Evolutionary conservation across 1,140 invertebrate genomes (phyloP), one percentile per base, ranked within the genome.

Genomic region (Wiebesia pumilae): DNA sequence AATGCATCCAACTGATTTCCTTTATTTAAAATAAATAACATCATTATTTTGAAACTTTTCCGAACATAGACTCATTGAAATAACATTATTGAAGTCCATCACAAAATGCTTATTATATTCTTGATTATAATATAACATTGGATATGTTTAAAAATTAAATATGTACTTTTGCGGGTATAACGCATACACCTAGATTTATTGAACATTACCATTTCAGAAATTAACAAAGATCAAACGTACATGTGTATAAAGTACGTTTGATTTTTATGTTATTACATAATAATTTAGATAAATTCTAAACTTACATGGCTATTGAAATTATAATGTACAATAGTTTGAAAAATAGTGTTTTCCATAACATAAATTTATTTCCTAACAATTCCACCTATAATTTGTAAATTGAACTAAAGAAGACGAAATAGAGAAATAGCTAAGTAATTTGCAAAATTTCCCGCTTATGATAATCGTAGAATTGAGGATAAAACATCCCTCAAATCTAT

Each of bases 401-500:
- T 40, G 21, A 38, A 21, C 7, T 43, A 27, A 14, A 27, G n/a
- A 43, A 24, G n/a, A 12, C 19, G 43, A n/a, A 75, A 38, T 27
- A 75, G 10, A 14, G 14, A 75, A 75, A 75, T 75, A 43, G 7
- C 10, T 1, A 0, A 43, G 30, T 43, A 75, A 75, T 75, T 75
- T 75, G 12, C 40, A 43, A 27, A 43, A 75, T 43, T 73, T 69
- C 38, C 12, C 12, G 27, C 6, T 21, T 27, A n/a, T n/a, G 14
- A 75, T 21, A 75, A 43, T 0, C 1, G 12, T n/a, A 75, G 38
- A 75, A 43, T 75, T 19, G 27, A 24, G 40, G 10, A 27, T 75
- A 75, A 75, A 75, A 38, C 71, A 75, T 75, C 38, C 43, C 71
- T 35, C 27, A 75, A 43, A 43, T n/a, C 40, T 75, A 27, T 43